Percentiles rank a stretch among this genome's conserved stretches.
phyloP scores from a whole-genome alignment of 2,797 vertebrate genomes.

The Pangasius krempfi region DNA sequence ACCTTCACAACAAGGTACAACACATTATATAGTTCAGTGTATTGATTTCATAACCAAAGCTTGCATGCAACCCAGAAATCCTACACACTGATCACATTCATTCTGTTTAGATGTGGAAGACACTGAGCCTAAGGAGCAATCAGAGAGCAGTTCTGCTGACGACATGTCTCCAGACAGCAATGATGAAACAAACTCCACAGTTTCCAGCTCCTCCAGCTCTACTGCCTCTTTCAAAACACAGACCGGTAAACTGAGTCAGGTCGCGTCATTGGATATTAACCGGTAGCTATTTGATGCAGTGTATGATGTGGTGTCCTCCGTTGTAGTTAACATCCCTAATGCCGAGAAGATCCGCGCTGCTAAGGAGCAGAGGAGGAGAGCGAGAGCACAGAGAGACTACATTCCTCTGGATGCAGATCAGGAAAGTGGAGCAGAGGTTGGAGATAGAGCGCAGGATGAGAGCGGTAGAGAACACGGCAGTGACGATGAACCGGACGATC shows the following conservation, averaged over 20 bases:
- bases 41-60: neutral
- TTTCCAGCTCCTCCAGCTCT: constrained; percentile 57
- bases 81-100: neutral
- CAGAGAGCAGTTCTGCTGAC: constrained; percentile 48
- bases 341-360: constrained; percentile 75
- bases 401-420: constrained; percentile 76
- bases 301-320: neutral
- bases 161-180: constrained; percentile 52
- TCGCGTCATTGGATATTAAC: neutral
- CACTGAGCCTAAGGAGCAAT: constrained; percentile 31
- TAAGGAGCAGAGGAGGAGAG: constrained; percentile 73
- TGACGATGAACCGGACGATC: constrained; percentile 82
- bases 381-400: constrained; percentile 76
- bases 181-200: constrained; percentile 56
- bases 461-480: constrained; percentile 64
- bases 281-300: neutral
- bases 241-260: constrained; percentile 23
- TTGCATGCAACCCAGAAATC: neutral
- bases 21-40: neutral
- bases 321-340: constrained; percentile 78
- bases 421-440: constrained; percentile 63
- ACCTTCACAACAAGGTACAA: constrained; percentile 59
- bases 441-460: constrained; percentile 73
- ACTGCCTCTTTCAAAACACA: constrained; percentile 46
- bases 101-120: constrained; percentile 41